Base-by-base conservation (phyloP, 2,797 vertebrate species). In the Hippopotamyrus pictus region DNA sequence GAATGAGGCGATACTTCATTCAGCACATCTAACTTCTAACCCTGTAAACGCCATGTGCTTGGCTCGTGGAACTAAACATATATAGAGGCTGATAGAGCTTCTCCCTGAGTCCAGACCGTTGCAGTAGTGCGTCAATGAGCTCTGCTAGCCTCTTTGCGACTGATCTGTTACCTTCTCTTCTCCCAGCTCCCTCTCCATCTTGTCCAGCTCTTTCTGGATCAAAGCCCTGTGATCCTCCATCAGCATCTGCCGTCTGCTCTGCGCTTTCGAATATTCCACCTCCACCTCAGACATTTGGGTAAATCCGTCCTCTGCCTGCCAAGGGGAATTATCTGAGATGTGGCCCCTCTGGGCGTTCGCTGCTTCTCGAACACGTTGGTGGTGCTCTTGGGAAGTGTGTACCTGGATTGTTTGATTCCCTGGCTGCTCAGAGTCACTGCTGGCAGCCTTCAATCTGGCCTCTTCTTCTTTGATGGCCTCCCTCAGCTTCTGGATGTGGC, bases 121-220 rank as follows among this genome's bases (percentile, higher is more conserved):
- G 6, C 22, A 19, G 12, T 19, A 44, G 9, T 86, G 12, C 29
- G 9, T 7, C 29, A 25, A 57, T 29, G 48, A 14, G 9, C 19
- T 54, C 50, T 57, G 29, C 33, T 54, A 8, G 53, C 5, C 25
- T 41, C n/a, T 86, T 25, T 25, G 48, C 3, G 83, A 22, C 9
- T 85, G 11, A 29, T 33, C 79, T 73, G 89, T 90, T 48, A 94
- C 94, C 92, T 95, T 92, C 82, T 96, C 94, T 89, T 91, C 91
- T 62, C 94, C 54, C 6, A 96, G 90, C 37, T 97, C 95, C 88
- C 92, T 92, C 92, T 96, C 95, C 95, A 96, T 89, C 85, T 92
- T 96, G 88, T 94, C 92, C 91, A 97, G 92, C 93, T 97, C 95
- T 90, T 92, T 93, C 92, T 94, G 95, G 89, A 98, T 96, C 92